These are phyloP conservation scores for Sylvietta virens DNA, from an alignment of 2,113 vertebrate genomes.

Conservation along the genomic window DNA sequence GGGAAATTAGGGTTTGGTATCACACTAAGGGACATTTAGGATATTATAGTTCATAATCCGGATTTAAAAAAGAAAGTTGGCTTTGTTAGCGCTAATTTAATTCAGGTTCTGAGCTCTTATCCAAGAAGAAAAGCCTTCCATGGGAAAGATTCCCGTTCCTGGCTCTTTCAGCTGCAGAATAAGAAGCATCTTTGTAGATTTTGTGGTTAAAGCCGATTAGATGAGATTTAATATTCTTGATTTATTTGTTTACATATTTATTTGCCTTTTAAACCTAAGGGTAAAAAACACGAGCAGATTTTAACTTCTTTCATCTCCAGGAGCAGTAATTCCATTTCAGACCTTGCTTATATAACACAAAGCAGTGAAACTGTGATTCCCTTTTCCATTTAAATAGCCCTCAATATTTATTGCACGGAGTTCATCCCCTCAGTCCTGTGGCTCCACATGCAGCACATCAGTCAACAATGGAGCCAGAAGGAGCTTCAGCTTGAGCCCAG, in stretches of 20 bases:
- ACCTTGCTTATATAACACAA: not conserved
- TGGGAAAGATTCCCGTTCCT: not conserved
- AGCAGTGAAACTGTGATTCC: not conserved
- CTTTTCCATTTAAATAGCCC: not conserved
- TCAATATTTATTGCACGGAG: not conserved
- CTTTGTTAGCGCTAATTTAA: not conserved
- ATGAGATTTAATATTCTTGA: constrained; percentile 54
- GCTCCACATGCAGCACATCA: not conserved
- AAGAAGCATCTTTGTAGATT: not conserved
- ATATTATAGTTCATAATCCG: not conserved
- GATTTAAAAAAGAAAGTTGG: not conserved
- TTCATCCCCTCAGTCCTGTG: not conserved
- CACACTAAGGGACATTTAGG: not conserved
- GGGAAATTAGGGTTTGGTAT: not conserved
- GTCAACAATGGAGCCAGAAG: not conserved
- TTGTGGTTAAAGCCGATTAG: constrained; percentile 45
- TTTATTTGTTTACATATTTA: constrained; percentile 61
- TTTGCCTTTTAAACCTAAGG: constrained; percentile 52
- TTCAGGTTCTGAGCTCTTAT: not conserved
- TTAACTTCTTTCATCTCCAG: constrained; percentile 39
- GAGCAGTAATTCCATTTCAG: constrained; percentile 40
- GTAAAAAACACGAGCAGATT: constrained; percentile 3
- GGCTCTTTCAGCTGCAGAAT: not conserved
- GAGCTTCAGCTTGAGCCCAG: not conserved
- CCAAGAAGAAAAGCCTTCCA: not conserved